These are phyloP conservation scores for Polylopha cassiicola DNA, from an alignment of 2,888 invertebrate species.

Conservation along the genomic window DNA sequence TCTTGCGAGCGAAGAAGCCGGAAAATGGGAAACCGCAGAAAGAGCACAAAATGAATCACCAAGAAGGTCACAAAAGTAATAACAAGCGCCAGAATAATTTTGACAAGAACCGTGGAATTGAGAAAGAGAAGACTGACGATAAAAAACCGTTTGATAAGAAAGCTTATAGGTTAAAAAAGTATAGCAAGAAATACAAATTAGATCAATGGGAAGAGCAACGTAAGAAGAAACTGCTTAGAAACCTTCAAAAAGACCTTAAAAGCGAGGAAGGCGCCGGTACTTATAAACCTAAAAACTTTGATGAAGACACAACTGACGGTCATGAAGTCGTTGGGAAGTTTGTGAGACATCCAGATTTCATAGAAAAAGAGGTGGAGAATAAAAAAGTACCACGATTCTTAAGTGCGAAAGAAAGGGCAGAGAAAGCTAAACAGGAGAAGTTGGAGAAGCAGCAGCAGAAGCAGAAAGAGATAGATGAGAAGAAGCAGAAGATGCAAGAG, in stretches of 20 bases:
- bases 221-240: slow-evolving; percentile 74
- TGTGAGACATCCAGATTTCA: slow-evolving; percentile 63
- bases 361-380: slow-evolving; percentile 40
- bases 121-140: slow-evolving; percentile 21
- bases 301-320: slow-evolving; percentile 58
- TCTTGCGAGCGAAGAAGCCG: slow-evolving; percentile 45
- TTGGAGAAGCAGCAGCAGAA: slow-evolving; percentile 65
- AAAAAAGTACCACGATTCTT: slow-evolving; percentile 44
- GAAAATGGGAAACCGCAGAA: slow-evolving; percentile 23
- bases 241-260: slow-evolving; percentile 76
- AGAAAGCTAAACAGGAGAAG: slow-evolving; percentile 76
- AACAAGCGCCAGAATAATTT: slow-evolving; percentile 50
- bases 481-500: slow-evolving; percentile 78
- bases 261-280: slow-evolving; percentile 60
- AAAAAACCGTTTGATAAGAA: slow-evolving; percentile 79
- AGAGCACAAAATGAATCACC: slow-evolving; percentile 23
- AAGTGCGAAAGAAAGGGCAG: slow-evolving; percentile 74
- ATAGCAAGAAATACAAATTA: slow-evolving; percentile 83
- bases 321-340: slow-evolving; percentile 46
- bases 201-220: slow-evolving; percentile 82
- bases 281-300: slow-evolving; percentile 71
- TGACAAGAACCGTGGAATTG: slow-evolving; percentile 42
- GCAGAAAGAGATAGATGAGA: slow-evolving; percentile 73
- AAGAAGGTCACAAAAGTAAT: slow-evolving; percentile 30
- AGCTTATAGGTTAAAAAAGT: slow-evolving; percentile 80